These are phyloP conservation scores for Propithecus perrieri DNA, from an alignment of 2,797 vertebrate genomes.

Conservation along the genomic window DNA sequence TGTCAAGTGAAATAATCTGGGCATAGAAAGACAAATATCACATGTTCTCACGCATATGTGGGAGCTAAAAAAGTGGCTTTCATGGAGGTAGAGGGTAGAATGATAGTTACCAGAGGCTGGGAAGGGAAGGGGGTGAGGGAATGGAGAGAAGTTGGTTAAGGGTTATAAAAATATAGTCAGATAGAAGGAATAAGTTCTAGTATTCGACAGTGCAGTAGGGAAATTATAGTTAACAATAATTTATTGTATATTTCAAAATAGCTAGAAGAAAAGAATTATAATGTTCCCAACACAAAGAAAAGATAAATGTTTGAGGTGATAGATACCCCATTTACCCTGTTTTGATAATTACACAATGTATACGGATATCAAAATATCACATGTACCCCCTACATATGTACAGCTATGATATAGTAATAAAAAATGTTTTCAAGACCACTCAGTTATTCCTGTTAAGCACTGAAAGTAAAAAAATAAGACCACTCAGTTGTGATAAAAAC, in stretches of 20 bases:
- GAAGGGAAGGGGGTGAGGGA: neutral
- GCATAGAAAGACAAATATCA: neutral
- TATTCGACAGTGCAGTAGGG: neutral
- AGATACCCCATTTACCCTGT: neutral
- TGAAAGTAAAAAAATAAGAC: neutral
- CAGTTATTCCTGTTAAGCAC: neutral
- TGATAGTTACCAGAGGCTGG: neutral
- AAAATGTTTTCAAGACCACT: neutral
- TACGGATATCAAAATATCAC: neutral
- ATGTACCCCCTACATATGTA: neutral
- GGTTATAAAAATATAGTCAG: neutral
- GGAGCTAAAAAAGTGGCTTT: neutral
- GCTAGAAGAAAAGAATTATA: neutral
- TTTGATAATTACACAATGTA: neutral
- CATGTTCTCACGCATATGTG: neutral
- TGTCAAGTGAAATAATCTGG: neutral
- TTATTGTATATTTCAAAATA: neutral
- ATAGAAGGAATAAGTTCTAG: neutral
- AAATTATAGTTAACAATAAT: neutral
- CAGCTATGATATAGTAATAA: neutral
- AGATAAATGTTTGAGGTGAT: neutral
- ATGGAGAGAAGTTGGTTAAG: neutral
- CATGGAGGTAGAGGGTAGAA: neutral
- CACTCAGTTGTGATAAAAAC: conserved; percentile 20
- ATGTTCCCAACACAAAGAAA: neutral